These are phyloP conservation scores for Apodemus speciosus DNA, from an alignment of 2,113 vertebrate species.

Conservation along the genomic window DNA sequence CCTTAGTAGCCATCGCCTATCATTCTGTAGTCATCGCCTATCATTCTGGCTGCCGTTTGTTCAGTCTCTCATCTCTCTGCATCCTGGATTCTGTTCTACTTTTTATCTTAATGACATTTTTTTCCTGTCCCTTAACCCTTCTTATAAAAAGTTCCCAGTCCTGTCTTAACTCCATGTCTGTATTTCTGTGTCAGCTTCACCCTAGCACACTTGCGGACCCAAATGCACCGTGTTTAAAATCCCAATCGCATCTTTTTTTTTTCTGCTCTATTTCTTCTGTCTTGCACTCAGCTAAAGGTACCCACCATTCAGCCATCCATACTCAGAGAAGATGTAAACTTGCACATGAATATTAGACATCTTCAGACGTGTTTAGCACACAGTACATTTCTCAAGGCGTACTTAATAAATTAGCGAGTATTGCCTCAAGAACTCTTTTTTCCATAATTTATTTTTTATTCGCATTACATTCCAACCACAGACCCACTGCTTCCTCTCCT, in stretches of 20 bases:
- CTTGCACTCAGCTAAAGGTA: not conserved
- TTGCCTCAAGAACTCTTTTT: not conserved
- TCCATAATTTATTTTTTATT: no score
- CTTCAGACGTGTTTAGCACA: not conserved
- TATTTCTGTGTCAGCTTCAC: not conserved
- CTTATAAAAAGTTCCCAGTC: not conserved
- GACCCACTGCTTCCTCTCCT: no score
- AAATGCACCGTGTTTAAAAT: not conserved
- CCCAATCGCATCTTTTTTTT: not conserved
- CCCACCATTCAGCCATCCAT: not conserved
- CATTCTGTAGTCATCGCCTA: accelerated
- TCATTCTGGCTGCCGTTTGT: no score
- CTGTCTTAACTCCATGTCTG: not conserved
- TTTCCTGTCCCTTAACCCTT: not conserved
- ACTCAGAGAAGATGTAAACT: not conserved
- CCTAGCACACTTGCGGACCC: not conserved
- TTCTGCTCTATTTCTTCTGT: not conserved
- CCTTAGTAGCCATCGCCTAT: not conserved
- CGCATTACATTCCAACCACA: no score
- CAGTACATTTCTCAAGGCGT: not conserved
- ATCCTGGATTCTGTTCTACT: not conserved
- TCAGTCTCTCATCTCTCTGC: not conserved
- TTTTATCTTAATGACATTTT: not conserved
- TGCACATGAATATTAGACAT: not conserved
- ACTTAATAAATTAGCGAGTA: constrained; percentile 2